phyloP scores from a whole-genome alignment of 2,113 vertebrate species.

The Heterotis niloticus region DNA sequence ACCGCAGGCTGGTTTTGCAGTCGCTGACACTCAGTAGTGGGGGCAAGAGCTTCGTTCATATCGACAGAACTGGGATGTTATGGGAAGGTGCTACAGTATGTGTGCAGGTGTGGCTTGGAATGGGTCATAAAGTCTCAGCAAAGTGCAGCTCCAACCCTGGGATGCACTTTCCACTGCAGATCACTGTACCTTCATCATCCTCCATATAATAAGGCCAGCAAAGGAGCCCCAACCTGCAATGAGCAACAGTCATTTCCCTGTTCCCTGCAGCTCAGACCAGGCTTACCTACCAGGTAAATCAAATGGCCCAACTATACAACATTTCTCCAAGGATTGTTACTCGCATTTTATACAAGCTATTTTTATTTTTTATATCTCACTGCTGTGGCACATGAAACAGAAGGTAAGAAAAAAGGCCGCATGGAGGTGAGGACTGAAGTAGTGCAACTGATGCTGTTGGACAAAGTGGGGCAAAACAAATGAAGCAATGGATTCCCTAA shows the following conservation, averaged over 20 bases:
- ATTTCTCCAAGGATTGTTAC: not conserved
- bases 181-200: not conserved
- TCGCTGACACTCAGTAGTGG: conserved; percentile 29
- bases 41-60: conserved; percentile 44
- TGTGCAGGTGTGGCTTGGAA: not conserved
- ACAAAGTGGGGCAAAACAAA: not conserved
- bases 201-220: not conserved
- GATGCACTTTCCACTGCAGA: not conserved
- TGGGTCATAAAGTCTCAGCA: not conserved
- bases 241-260: not conserved
- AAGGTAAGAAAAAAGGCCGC: not conserved
- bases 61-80: conserved; percentile 42
- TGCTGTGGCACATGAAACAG: not conserved
- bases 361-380: not conserved
- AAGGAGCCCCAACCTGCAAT: not conserved
- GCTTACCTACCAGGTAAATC: not conserved
- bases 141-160: not conserved
- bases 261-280: not conserved
- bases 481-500: not conserved
- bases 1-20: conserved; percentile 47
- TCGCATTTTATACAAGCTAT: not conserved
- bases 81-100: not conserved
- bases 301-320: not conserved
- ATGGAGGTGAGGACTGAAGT: not conserved
- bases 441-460: not conserved